phyloP scores from a whole-genome alignment of 2,888 invertebrate species.

The Lobophora halterata region DNA sequence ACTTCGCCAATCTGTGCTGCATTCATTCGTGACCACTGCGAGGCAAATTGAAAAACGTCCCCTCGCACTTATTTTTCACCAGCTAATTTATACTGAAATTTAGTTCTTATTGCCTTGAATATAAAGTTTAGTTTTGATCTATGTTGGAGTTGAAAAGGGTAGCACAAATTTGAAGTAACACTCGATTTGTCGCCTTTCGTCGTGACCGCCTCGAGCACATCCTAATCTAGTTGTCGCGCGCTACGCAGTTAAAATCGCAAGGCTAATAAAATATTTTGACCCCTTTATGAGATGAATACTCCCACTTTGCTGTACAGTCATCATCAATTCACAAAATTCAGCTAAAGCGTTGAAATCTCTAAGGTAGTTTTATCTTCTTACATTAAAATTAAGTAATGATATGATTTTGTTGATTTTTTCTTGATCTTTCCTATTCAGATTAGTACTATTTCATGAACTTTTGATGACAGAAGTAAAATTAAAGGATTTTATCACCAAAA shows the following conservation, averaged over 20 bases:
- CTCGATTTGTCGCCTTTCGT: constrained; percentile 53
- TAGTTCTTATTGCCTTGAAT: constrained; percentile 17
- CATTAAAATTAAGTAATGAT: no score
- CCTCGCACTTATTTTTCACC: constrained; percentile 24
- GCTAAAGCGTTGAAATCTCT: no score
- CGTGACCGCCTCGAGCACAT: constrained; percentile 48
- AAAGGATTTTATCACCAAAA: no score
- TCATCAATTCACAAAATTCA: no score
- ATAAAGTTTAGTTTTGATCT: constrained; percentile 15
- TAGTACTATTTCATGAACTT: background rate
- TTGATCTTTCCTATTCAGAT: background rate
- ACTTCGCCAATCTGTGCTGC: constrained; percentile 44
- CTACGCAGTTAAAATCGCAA: constrained; percentile 77
- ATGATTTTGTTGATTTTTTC: no score
- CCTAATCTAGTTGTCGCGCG: constrained; percentile 73
- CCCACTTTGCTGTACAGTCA: constrained; percentile 66
- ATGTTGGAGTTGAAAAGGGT: constrained; percentile 33
- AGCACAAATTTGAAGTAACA: constrained; percentile 22
- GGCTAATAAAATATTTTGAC: constrained; percentile 81
- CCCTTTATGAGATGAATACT: constrained; percentile 78
- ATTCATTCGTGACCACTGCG: constrained; percentile 49
- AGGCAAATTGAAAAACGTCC: constrained; percentile 42
- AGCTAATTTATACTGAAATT: constrained; percentile 26
- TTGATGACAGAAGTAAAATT: no score
- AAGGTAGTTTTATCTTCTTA: no score